Evolutionary conservation across 2,113 vertebrate species (phyloP).

Genomic region (Rhagologus leucostigma): DNA sequence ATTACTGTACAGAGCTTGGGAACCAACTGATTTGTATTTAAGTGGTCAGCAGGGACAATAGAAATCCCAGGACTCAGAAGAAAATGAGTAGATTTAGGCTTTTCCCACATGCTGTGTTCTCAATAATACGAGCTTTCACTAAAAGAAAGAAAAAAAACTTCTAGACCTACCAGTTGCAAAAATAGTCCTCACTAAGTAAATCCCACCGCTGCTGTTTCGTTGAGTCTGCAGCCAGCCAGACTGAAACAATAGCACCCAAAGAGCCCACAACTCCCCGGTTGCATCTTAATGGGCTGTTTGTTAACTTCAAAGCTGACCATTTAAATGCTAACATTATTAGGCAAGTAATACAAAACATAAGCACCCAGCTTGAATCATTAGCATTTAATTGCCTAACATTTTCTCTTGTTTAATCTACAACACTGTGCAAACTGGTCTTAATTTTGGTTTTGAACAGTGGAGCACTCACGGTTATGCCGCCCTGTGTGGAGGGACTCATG

Average conservation of each 20-base stretch:
- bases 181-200: slow-evolving; percentile 58
- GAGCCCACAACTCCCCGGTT: slow-evolving; percentile 46
- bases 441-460: slow-evolving; percentile 12
- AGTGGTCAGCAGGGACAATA: slow-evolving; percentile 45
- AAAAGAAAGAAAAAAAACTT: background rate
- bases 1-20: slow-evolving; percentile 43
- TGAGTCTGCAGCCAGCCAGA: slow-evolving; percentile 44
- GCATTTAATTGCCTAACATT: slow-evolving; percentile 60
- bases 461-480: background rate
- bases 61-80: slow-evolving; percentile 39
- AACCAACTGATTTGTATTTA: slow-evolving; percentile 61
- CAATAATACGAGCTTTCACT: slow-evolving; percentile 53
- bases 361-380: slow-evolving; percentile 59
- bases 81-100: slow-evolving; percentile 60
- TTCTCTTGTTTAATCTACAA: slow-evolving; percentile 60
- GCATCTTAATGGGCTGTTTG: slow-evolving; percentile 68
- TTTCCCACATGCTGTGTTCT: slow-evolving; percentile 62
- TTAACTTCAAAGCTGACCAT: slow-evolving; percentile 72
- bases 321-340: slow-evolving; percentile 68
- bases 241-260: slow-evolving; percentile 67
- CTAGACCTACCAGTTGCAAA: slow-evolving; percentile 39
- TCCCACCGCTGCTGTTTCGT: slow-evolving; percentile 59
- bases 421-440: background rate
- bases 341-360: slow-evolving; percentile 64
- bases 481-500: background rate